Evolutionary conservation across 2,113 vertebrate species (phyloP).

Genomic region (Eira barbara): DNA sequence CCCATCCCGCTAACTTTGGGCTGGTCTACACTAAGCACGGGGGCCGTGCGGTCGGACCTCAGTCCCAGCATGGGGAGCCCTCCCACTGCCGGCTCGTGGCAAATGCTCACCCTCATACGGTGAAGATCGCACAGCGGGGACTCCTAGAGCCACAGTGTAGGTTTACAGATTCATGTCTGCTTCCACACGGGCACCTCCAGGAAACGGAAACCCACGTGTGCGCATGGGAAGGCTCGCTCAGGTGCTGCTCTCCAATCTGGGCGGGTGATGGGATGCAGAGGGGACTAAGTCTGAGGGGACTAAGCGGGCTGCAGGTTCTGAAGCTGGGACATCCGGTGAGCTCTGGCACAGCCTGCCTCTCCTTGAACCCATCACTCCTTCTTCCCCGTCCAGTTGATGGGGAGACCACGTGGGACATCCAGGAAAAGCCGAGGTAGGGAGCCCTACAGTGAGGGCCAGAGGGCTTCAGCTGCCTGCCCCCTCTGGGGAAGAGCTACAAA

Average conservation of each 20-base stretch:
- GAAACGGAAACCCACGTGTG: fast-evolving
- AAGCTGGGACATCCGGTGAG: not conserved
- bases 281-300: too few relatives aligned
- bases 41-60: not conserved
- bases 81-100: not conserved
- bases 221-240: not conserved
- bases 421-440: constrained; percentile 89
- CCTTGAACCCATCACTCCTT: too few relatives aligned
- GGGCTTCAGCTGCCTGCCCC: constrained; percentile 88
- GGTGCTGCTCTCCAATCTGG: not conserved
- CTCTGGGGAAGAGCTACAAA: constrained; percentile 90
- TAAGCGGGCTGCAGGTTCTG: not conserved
- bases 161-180: too few relatives aligned
- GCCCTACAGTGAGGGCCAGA: constrained; percentile 91
- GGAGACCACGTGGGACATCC: constrained; percentile 90
- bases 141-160: not conserved
- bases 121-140: not conserved
- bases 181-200: not conserved
- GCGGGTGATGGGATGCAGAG: not conserved
- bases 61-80: not conserved
- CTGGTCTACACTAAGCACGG: not conserved
- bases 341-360: not conserved
- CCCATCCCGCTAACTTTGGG: not conserved
- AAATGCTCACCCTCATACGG: not conserved
- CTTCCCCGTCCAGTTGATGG: constrained; percentile 82